Conservation (phyloP, 2,888 invertebrate species). For the Ypsolopha scabrella region DNA sequence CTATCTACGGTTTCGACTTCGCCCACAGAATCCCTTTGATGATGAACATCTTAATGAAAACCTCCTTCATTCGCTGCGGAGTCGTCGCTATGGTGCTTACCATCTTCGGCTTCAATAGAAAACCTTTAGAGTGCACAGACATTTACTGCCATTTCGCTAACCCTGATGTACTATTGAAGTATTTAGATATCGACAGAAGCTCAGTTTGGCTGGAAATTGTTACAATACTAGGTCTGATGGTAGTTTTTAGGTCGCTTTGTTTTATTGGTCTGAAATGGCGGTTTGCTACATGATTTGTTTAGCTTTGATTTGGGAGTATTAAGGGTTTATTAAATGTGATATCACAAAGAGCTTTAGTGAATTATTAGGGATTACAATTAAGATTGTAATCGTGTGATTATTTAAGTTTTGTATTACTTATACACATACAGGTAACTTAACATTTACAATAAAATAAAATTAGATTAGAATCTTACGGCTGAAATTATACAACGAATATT, state of each 20-base stretch:
- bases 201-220: conserved; percentile 71
- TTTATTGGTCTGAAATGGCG: conserved; percentile 70
- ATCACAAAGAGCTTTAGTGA: background rate
- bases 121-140: conserved; percentile 67
- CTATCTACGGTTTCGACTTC: conserved; percentile 79
- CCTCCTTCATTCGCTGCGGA: conserved; percentile 75
- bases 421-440: background rate
- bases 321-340: background rate
- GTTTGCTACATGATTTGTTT: conserved; percentile 45
- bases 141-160: conserved; percentile 76
- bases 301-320: background rate
- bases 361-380: background rate
- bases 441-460: no score
- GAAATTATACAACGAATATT: no score
- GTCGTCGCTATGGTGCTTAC: conserved; percentile 73
- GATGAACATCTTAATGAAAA: conserved; percentile 74
- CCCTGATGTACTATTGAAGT: conserved; percentile 72
- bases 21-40: conserved; percentile 71
- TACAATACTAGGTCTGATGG: conserved; percentile 59
- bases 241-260: conserved; percentile 68
- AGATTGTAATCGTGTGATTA: background rate
- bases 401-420: background rate
- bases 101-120: conserved; percentile 73
- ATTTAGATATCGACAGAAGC: conserved; percentile 68
- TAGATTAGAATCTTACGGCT: background rate